These are phyloP conservation scores for Aphidius ervi DNA, from an alignment of 1,140 invertebrate species.

Conservation along the genomic window DNA sequence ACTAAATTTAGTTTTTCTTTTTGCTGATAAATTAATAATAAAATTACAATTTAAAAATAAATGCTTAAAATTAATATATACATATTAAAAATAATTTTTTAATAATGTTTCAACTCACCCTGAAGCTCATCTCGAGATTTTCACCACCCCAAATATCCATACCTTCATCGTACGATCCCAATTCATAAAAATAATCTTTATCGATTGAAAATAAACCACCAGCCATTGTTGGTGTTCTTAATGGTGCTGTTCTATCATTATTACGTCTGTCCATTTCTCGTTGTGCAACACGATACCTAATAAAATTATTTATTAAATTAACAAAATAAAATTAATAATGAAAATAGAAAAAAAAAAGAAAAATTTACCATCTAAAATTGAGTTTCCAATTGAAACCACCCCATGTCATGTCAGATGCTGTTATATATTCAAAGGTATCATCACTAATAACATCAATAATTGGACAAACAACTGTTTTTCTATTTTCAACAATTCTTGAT, in stretches of 20 bases:
- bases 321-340: not conserved
- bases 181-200: conserved; percentile 93
- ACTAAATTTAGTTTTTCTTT: no score
- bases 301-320: conserved; percentile 14
- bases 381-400: conserved; percentile 98
- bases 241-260: conserved; percentile 83
- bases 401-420: conserved; percentile 93
- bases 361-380: conserved; percentile 88
- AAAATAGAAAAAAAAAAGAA: conserved; percentile 8
- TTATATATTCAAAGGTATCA: conserved; percentile 94
- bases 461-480: conserved; percentile 91
- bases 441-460: conserved; percentile 99
- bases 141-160: conserved; percentile 99
- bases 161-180: conserved; percentile 96
- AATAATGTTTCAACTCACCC: conserved; percentile 65
- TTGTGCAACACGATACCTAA: conserved; percentile 91
- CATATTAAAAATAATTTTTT: no score
- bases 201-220: conserved; percentile 97
- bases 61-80: not conserved
- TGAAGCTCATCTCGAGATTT: conserved; percentile 98
- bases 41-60: not conserved
- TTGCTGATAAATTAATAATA: no score
- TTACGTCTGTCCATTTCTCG: conserved; percentile 88
- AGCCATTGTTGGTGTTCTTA: conserved; percentile 98
- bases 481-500: conserved; percentile 83